Evolutionary conservation across 2,113 vertebrate genomes (phyloP).

Genomic region (Butorides virescens): DNA sequence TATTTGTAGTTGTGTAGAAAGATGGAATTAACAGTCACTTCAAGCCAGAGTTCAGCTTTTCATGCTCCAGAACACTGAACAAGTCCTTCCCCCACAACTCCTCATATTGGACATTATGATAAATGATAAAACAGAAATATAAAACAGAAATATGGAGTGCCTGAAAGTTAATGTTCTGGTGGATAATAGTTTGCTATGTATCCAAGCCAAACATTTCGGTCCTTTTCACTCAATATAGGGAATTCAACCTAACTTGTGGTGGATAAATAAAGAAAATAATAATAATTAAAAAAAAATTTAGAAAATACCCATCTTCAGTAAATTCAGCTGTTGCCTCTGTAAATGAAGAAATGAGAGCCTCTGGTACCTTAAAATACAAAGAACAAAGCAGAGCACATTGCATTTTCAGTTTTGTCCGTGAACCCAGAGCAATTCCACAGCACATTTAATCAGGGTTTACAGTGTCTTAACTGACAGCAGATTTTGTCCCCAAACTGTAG

Average conservation of each 20-base stretch:
- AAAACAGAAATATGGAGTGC: neutral
- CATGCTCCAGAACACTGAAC: neutral
- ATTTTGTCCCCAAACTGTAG: neutral
- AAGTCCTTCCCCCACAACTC: neutral
- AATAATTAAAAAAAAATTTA: neutral
- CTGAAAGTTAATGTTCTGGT: neutral
- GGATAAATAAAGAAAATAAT: neutral
- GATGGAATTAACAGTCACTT: neutral
- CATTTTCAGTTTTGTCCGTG: neutral
- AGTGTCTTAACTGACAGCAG: neutral
- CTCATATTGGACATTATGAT: neutral
- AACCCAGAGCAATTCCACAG: neutral
- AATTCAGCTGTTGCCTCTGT: neutral
- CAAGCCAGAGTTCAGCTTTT: neutral
- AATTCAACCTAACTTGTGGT: neutral
- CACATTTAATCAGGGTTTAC: neutral
- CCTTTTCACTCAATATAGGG: neutral
- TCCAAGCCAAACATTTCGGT: neutral
- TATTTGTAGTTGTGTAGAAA: neutral
- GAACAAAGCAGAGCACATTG: neutral
- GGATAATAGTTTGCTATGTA: neutral
- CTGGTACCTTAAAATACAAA: neutral
- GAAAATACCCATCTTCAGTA: neutral
- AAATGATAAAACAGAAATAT: neutral
- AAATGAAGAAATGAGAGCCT: neutral